Percentiles rank a stretch among this genome's conserved stretches.
phyloP scores from a whole-genome alignment of 1,140 invertebrate genomes.

The Zaprionus taronus region DNA sequence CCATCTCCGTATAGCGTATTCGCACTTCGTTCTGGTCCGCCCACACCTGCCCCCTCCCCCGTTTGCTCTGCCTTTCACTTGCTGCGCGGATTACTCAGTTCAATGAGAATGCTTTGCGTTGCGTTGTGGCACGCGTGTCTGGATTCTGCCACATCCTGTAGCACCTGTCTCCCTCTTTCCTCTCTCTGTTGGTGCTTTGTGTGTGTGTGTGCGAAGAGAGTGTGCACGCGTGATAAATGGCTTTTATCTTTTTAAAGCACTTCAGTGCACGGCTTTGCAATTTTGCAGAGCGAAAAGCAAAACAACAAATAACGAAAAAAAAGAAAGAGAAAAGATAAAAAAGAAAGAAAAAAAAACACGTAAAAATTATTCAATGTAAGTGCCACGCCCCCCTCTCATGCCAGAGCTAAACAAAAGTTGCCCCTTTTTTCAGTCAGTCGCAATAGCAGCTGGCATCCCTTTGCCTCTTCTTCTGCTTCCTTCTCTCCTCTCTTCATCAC shows the following conservation, averaged over 20 bases:
- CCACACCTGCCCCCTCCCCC: neutral
- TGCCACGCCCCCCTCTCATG: constrained; percentile 48
- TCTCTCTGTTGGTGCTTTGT: neutral
- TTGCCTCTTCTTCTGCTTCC: neutral
- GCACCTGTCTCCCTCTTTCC: constrained; percentile 27
- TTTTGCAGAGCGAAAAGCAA: constrained; percentile 22
- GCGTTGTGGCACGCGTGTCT: constrained; percentile 36
- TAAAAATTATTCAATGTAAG: constrained; percentile 64
- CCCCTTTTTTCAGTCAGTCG: constrained; percentile 24
- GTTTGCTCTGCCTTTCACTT: neutral
- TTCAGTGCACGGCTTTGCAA: constrained; percentile 68
- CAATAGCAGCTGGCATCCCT: constrained; percentile 63
- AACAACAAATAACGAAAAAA: constrained; percentile 22
- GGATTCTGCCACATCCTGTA: constrained; percentile 34
- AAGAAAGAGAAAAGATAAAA: constrained; percentile 18
- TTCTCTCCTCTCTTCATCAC: neutral
- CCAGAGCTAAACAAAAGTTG: constrained; percentile 44
- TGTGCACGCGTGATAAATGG: constrained; percentile 78
- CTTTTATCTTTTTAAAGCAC: constrained; percentile 82
- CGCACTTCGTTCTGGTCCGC: neutral
- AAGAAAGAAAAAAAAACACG: constrained; percentile 5
- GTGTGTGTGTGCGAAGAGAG: constrained; percentile 22
- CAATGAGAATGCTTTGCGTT: constrained; percentile 44
- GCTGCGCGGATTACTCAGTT: constrained; percentile 58
- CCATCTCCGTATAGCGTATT: neutral